Evolutionary conservation across 2,113 vertebrate genomes (phyloP).

Genomic region (Emberiza fucata): DNA sequence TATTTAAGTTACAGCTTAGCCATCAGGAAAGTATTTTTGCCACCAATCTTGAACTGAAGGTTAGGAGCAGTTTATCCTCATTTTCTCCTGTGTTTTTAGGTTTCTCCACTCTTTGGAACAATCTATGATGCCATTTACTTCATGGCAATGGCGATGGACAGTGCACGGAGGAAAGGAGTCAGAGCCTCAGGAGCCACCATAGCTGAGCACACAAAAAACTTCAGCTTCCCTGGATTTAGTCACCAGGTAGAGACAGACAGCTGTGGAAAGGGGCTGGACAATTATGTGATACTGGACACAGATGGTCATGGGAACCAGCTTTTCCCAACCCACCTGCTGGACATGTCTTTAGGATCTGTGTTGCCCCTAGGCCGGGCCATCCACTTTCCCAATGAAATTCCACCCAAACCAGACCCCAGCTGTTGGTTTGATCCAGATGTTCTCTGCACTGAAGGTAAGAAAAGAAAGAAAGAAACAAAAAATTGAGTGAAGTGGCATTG

Average conservation of each 20-base stretch:
- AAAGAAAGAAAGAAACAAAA: background rate
- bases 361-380: conserved; percentile 71
- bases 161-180: conserved; percentile 61
- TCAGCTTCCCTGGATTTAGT: conserved; percentile 84
- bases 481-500: background rate
- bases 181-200: conserved; percentile 71
- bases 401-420: conserved; percentile 77
- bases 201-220: conserved; percentile 74
- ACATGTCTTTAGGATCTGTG: conserved; percentile 67
- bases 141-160: conserved; percentile 80
- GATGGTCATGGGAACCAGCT: conserved; percentile 75
- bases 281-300: conserved; percentile 84
- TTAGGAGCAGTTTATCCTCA: background rate
- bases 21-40: background rate
- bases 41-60: background rate
- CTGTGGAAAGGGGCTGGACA: conserved; percentile 73
- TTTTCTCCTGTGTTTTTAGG: conserved; percentile 65
- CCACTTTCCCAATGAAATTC: conserved; percentile 78
- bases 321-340: conserved; percentile 78
- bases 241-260: conserved; percentile 75
- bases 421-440: conserved; percentile 85
- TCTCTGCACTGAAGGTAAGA: conserved; percentile 83
- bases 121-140: conserved; percentile 89
- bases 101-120: conserved; percentile 89
- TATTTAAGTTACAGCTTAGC: background rate